Evolutionary conservation across 1,140 invertebrate species (phyloP).

Genomic region (Venturia canescens): DNA sequence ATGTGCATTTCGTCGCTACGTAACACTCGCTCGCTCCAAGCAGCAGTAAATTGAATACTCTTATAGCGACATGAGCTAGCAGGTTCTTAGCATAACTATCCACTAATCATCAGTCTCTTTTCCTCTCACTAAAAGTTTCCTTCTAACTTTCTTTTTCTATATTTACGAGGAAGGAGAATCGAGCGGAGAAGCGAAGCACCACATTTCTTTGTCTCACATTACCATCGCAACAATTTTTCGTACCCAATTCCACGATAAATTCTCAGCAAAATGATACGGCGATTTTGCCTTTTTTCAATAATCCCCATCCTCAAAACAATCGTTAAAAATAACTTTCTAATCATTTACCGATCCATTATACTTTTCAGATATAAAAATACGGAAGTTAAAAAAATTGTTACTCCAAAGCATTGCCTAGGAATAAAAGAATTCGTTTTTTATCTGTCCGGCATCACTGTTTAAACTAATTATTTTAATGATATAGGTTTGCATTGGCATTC

Average conservation of each 20-base stretch:
- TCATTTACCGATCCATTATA: neutral
- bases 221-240: too few species aligned
- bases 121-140: neutral
- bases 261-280: too few species aligned
- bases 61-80: neutral
- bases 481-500: too few species aligned
- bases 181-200: neutral
- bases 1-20: neutral
- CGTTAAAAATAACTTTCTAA: neutral
- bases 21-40: neutral
- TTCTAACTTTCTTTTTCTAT: slow-evolving; percentile 5
- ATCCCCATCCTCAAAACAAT: neutral
- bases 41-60: neutral
- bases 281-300: too few species aligned
- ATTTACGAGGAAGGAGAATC: neutral
- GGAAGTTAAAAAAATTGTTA: neutral
- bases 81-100: neutral
- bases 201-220: too few species aligned
- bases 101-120: neutral
- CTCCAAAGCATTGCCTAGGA: neutral
- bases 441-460: neutral
- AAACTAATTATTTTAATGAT: neutral
- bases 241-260: too few species aligned
- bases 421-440: neutral
- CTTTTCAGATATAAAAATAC: neutral